Evolutionary conservation across 2,113 vertebrate species (phyloP).

Genomic region (Psophia crepitans): DNA sequence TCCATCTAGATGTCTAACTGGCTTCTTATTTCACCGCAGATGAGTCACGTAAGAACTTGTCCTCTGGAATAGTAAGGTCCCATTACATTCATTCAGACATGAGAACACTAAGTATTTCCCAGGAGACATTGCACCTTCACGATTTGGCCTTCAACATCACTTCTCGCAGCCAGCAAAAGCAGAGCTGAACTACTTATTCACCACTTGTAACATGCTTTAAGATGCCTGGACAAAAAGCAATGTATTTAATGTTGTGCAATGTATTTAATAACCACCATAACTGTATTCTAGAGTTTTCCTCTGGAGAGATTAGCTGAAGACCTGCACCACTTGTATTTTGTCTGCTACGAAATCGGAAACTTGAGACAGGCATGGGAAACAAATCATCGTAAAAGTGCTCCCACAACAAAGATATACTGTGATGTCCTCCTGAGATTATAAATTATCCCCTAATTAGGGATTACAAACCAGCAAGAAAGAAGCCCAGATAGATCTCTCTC

Average conservation of each 20-base stretch:
- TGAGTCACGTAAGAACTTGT: background rate
- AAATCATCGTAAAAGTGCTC: background rate
- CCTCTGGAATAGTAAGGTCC: background rate
- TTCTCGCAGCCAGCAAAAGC: background rate
- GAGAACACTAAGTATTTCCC: background rate
- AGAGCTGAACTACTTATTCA: background rate
- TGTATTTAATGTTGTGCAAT: background rate
- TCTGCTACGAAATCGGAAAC: background rate
- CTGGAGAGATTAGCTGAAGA: background rate
- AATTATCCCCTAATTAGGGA: background rate
- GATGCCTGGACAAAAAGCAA: background rate
- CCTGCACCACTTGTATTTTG: background rate
- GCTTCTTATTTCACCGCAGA: background rate
- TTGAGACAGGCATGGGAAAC: background rate
- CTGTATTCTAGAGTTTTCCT: background rate
- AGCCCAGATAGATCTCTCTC: background rate
- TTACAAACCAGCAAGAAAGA: background rate
- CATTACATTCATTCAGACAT: background rate
- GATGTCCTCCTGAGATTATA: background rate
- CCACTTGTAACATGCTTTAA: background rate
- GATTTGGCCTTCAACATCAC: background rate
- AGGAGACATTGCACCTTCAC: background rate
- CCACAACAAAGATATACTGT: background rate
- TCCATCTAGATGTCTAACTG: background rate
- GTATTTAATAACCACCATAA: background rate